phyloP scores from a whole-genome alignment of 2,888 invertebrate species.

The Ophion ellenae region DNA sequence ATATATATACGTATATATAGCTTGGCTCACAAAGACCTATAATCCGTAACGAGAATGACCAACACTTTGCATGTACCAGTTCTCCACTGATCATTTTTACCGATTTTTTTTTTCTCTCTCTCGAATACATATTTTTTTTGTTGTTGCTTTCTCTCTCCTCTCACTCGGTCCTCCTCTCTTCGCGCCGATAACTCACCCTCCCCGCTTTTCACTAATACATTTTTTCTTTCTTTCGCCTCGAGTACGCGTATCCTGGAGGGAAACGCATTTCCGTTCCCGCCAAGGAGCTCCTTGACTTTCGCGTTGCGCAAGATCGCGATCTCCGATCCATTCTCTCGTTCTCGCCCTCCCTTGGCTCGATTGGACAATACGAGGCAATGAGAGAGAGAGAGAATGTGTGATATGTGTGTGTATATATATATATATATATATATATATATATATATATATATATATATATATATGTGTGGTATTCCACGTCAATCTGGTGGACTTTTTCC shows the following conservation, averaged over 20 bases:
- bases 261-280: conserved; percentile 69
- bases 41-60: conserved; percentile 35
- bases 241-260: conserved; percentile 67
- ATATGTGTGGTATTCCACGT: too few species aligned
- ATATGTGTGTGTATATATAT: conserved; percentile 11
- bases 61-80: conserved; percentile 50
- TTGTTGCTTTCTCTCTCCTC: not conserved
- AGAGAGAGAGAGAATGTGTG: not conserved
- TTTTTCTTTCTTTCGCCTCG: conserved; percentile 34
- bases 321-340: conserved; percentile 32
- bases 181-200: not conserved
- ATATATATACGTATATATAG: not conserved
- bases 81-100: conserved; percentile 37
- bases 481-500: too few species aligned
- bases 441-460: too few species aligned
- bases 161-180: conserved; percentile 16
- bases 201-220: conserved; percentile 51
- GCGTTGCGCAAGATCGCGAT: conserved; percentile 66
- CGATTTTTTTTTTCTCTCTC: conserved; percentile 13
- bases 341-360: conserved; percentile 9
- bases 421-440: too few species aligned
- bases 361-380: conserved; percentile 8
- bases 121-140: conserved; percentile 10
- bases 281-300: conserved; percentile 66
- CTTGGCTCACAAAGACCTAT: too few species aligned